Conservation (phyloP, 1,140 invertebrate species). For the Sipha flava region DNA sequence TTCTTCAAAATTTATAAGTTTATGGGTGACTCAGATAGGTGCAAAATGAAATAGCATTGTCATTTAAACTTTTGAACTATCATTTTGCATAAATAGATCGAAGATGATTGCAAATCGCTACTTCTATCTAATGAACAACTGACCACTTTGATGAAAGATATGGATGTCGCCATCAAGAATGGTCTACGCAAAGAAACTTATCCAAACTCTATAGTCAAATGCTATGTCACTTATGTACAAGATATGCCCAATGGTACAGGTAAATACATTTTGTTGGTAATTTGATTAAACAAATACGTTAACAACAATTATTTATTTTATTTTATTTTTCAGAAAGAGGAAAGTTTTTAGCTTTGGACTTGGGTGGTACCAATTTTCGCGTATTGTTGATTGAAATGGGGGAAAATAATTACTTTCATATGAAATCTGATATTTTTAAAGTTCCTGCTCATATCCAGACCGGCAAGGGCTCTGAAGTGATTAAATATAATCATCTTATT, state of each 20-base stretch:
- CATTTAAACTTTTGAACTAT: no score
- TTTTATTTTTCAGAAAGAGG: constrained; percentile 50
- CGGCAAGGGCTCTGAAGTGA: constrained; percentile 66
- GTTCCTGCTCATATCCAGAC: constrained; percentile 90
- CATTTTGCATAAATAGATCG: background rate
- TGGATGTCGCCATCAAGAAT: constrained; percentile 65
- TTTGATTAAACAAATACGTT: background rate
- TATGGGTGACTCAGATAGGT: no score
- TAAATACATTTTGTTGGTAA: background rate
- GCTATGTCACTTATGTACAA: constrained; percentile 85
- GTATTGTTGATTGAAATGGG: constrained; percentile 56
- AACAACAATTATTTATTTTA: background rate
- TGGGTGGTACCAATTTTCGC: constrained; percentile 73
- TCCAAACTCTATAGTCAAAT: constrained; percentile 68
- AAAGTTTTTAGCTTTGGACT: constrained; percentile 63
- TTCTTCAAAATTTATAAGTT: no score
- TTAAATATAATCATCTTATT: background rate
- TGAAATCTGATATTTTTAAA: constrained; percentile 93
- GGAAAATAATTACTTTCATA: constrained; percentile 51
- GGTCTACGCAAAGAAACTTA: constrained; percentile 71
- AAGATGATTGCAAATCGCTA: background rate
- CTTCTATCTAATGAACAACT: background rate
- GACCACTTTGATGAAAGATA: constrained; percentile 55
- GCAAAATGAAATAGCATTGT: no score
- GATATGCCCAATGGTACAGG: constrained; percentile 47